Evolutionary conservation across 2,888 invertebrate genomes (phyloP), one percentile per base, ranked within the genome.

Genomic region (Drymonia ruficornis): DNA sequence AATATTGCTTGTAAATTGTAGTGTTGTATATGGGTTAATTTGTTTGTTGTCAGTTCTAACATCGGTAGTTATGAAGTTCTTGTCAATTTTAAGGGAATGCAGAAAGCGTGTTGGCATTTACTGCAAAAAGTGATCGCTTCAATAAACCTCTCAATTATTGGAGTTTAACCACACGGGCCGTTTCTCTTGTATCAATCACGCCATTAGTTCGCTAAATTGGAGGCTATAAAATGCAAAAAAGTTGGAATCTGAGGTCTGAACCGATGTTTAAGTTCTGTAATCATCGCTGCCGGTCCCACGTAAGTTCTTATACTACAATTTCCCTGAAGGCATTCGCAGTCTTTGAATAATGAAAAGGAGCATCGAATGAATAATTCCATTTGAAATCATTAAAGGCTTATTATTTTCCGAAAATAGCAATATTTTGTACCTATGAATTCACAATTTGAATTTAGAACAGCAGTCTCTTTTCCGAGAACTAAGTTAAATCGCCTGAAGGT

Each of bases 221-320:
- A 78, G 63, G 76, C 66, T 82, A 83, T 87, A 85, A 83, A 83
- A 86, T 83, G 83, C 80, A 86, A 86, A 87, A 87, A 84, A 72
- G 59, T 70, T 56, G 70, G 71, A 82, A 80, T 82, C 78, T 53
- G 58, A 59, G 44, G 67, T 68, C 68, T n/a, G n/a, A n/a, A n/a
- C n/a, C n/a, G n/a, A 69, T 63, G 66, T 67, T 70, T 64, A 70
- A 66, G 61, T 76, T 64, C 56, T 66, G 60, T 67, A 68, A 73
- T 73, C 65, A 71, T 60, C 51, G 50, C 62, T 61, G 64, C 55
- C 59, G 51, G 66, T 70, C 68, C 55, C 57, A 56, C 46, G 53
- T 63, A 70, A 61, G 55, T 73, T 58, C 63, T 65, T 67, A 67
- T 65, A 73, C 68, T 62, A 56, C 56, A 61, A 60, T 62, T 61